phyloP scores from a whole-genome alignment of 1,140 invertebrate species.

The Carposina sasakii region DNA sequence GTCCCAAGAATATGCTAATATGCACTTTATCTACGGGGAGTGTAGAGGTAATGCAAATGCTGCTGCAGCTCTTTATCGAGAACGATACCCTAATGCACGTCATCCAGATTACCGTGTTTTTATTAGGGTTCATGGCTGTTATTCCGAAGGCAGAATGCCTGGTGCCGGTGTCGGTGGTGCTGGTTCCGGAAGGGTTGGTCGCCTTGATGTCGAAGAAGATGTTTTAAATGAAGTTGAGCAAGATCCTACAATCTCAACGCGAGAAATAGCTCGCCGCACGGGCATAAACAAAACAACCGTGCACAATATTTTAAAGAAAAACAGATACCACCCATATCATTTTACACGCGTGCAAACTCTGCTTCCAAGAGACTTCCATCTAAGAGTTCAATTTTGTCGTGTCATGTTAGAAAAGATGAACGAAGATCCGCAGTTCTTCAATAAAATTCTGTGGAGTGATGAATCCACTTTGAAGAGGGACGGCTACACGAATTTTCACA shows the following conservation, averaged over 20 bases:
- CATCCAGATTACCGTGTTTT: not conserved
- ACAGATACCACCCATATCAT: conserved; percentile 10
- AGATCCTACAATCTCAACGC: not conserved
- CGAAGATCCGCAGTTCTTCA: conserved; percentile 2
- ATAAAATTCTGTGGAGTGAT: conserved; percentile 9
- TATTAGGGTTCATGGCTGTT: not conserved
- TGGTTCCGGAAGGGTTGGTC: not conserved
- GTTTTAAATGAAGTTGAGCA: not conserved
- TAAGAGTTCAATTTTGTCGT: conserved; percentile 4
- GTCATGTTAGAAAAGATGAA: not conserved
- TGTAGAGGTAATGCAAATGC: not conserved
- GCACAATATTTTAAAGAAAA: not conserved
- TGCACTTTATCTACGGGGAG: conserved; percentile 4
- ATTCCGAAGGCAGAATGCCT: not conserved
- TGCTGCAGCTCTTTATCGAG: not conserved
- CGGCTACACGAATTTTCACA: conserved; percentile 7
- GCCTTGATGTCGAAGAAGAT: not conserved
- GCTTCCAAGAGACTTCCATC: conserved; percentile 5
- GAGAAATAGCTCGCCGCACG: not conserved
- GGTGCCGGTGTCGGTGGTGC: too few relatives aligned
- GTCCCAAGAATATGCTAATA: conserved; percentile 7
- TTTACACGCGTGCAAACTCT: conserved; percentile 8
- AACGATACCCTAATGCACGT: not conserved
- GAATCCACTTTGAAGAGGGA: conserved; percentile 6
- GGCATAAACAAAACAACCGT: conserved; percentile 3